phyloP scores from a whole-genome alignment of 2,888 invertebrate species.

The Scrobipalpa atriplicella region DNA sequence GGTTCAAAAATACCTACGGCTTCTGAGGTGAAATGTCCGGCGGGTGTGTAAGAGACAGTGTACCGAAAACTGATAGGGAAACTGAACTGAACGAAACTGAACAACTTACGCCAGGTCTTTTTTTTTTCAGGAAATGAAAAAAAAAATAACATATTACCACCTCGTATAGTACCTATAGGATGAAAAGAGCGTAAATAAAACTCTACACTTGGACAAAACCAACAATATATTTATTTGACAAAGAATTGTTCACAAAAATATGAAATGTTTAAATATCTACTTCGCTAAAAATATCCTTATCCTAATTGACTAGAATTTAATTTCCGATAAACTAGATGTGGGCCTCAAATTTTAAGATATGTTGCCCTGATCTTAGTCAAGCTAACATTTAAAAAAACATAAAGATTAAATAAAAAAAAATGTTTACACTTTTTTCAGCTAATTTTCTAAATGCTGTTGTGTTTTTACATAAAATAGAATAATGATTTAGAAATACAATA shows the following conservation, averaged over 20 bases:
- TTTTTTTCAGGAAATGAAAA: too few species aligned
- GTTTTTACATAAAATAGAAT: neutral
- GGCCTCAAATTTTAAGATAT: constrained; percentile 48
- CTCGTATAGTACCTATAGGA: too few species aligned
- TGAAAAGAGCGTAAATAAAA: neutral
- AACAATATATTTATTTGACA: constrained; percentile 47
- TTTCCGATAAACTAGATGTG: constrained; percentile 47
- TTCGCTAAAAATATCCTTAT: constrained; percentile 41
- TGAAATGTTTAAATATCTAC: constrained; percentile 51
- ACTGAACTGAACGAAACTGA: too few species aligned
- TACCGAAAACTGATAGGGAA: too few species aligned
- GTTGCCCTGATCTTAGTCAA: constrained; percentile 40
- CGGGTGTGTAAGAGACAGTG: too few species aligned
- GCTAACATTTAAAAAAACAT: neutral
- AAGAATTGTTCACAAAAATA: constrained; percentile 61
- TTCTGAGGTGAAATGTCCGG: too few species aligned
- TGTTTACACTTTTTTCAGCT: neutral
- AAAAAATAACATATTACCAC: too few species aligned
- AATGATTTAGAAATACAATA: neutral
- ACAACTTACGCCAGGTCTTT: too few species aligned
- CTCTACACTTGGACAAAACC: constrained; percentile 39
- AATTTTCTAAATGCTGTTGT: neutral
- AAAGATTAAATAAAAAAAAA: neutral
- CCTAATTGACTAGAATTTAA: constrained; percentile 65
- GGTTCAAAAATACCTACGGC: too few species aligned